These are phyloP conservation scores for Paratrypauchen microcephalus DNA, from an alignment of 2,797 vertebrate species.

Conservation along the genomic window DNA sequence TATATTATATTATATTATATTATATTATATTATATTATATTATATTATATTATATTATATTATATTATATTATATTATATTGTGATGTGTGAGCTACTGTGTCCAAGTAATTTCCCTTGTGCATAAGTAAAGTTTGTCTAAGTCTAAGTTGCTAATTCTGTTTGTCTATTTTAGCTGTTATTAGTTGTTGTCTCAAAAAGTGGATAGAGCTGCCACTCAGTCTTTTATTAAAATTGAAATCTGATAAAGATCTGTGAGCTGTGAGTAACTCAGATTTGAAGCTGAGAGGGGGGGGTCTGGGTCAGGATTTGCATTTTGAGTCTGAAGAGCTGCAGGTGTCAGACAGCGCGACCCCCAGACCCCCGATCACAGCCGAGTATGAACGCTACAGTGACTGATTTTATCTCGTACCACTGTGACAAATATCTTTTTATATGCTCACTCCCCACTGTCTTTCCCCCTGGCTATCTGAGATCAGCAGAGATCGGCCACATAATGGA, in stretches of 20 bases:
- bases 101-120: too few relatives aligned
- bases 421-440: conserved; percentile 41
- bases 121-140: too few relatives aligned
- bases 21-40: not conserved
- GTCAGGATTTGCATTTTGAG: conserved; percentile 74
- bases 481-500: conserved; percentile 51
- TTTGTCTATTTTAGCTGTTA: not conserved
- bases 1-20: not conserved
- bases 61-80: not conserved
- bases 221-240: conserved; percentile 61
- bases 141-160: not conserved
- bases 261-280: conserved; percentile 59
- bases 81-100: too few relatives aligned
- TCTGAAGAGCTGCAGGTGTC: conserved; percentile 78
- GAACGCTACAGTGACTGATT: conserved; percentile 63
- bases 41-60: not conserved
- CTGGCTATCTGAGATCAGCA: conserved; percentile 33
- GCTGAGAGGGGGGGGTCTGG: conserved; percentile 59
- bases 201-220: conserved; percentile 1
- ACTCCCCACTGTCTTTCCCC: conserved; percentile 40
- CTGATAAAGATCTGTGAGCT: conserved; percentile 58
- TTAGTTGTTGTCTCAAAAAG: not conserved
- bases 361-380: conserved; percentile 11
- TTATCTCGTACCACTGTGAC: conserved; percentile 53
- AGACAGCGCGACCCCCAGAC: conserved; percentile 57